These are phyloP conservation scores for Leptinotarsa lineolata DNA, from an alignment of 1,140 invertebrate genomes.

Conservation along the genomic window DNA sequence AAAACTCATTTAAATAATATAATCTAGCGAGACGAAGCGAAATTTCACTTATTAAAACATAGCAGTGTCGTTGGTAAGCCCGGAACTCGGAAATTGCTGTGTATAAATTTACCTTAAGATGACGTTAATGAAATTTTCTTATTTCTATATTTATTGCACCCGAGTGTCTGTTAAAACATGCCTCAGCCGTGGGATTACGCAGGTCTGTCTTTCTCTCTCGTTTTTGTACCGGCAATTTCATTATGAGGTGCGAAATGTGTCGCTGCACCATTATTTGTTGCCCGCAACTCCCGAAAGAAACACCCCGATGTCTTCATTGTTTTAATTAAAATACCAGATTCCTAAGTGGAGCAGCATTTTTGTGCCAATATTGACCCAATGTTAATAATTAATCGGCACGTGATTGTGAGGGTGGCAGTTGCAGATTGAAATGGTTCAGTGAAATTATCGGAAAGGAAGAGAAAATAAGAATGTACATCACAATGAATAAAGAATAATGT, in stretches of 20 bases:
- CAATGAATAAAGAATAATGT: too few relatives aligned
- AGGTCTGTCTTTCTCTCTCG: neutral
- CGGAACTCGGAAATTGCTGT: conserved; percentile 57
- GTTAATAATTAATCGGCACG: too few relatives aligned
- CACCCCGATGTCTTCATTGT: conserved; percentile 27
- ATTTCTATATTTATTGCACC: conserved; percentile 56
- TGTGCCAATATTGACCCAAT: too few relatives aligned
- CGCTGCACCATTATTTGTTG: conserved; percentile 27
- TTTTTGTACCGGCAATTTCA: conserved; percentile 23
- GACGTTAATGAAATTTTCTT: conserved; percentile 63
- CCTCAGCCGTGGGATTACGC: conserved; percentile 30
- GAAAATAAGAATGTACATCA: too few relatives aligned
- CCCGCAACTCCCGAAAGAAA: conserved; percentile 22
- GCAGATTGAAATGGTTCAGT: too few relatives aligned
- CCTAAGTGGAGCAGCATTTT: too few relatives aligned
- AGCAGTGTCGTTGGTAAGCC: conserved; percentile 50
- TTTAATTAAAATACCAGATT: conserved; percentile 29
- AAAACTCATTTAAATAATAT: conserved; percentile 54
- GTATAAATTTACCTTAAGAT: conserved; percentile 62
- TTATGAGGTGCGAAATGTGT: conserved; percentile 36
- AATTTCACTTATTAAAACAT: conserved; percentile 53
- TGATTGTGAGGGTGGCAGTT: too few relatives aligned
- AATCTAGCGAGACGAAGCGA: conserved; percentile 40
- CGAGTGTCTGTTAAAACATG: conserved; percentile 35
- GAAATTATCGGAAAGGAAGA: too few relatives aligned